phyloP scores from a whole-genome alignment of 1,140 invertebrate genomes.

The Xylocopa sonorina region DNA sequence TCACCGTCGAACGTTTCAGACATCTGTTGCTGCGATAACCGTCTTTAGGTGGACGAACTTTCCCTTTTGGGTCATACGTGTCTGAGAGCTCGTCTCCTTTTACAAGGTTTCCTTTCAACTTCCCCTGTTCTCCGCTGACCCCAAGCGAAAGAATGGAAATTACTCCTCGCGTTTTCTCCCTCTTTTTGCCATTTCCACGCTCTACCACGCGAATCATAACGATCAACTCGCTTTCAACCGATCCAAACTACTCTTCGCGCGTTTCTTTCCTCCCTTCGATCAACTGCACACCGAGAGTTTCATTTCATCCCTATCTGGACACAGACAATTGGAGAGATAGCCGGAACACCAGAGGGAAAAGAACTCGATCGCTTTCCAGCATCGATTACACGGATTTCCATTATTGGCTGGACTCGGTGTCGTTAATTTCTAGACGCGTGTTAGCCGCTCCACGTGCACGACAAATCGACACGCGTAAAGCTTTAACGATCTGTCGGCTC shows the following conservation, averaged over 20 bases:
- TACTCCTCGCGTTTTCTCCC: not conserved
- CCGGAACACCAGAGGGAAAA: no score
- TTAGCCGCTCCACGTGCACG: not conserved
- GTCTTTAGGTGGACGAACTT: conserved; percentile 37
- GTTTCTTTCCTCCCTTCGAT: no score
- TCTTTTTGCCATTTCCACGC: not conserved
- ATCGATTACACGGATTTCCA: not conserved
- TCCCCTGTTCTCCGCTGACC: not conserved
- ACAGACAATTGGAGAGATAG: not conserved
- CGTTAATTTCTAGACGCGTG: no score
- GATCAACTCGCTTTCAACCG: no score
- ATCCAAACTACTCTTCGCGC: no score
- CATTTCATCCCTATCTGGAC: not conserved
- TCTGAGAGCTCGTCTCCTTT: not conserved
- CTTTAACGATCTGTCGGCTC: not conserved
- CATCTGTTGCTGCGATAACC: conserved; percentile 47
- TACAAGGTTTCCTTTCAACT: conserved; percentile 10
- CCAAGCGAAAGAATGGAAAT: not conserved
- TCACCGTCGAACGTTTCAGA: not conserved
- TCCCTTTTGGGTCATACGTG: conserved; percentile 18
- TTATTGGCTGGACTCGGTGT: not conserved
- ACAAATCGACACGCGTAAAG: not conserved
- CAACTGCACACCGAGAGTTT: no score
- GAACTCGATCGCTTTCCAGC: not conserved
- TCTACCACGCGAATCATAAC: not conserved